Percentiles rank a stretch among this genome's conserved stretches.
These are phyloP conservation scores for Akabosia matsudoensis DNA, from an alignment of 1,140 invertebrate species.

Conservation along the genomic window DNA sequence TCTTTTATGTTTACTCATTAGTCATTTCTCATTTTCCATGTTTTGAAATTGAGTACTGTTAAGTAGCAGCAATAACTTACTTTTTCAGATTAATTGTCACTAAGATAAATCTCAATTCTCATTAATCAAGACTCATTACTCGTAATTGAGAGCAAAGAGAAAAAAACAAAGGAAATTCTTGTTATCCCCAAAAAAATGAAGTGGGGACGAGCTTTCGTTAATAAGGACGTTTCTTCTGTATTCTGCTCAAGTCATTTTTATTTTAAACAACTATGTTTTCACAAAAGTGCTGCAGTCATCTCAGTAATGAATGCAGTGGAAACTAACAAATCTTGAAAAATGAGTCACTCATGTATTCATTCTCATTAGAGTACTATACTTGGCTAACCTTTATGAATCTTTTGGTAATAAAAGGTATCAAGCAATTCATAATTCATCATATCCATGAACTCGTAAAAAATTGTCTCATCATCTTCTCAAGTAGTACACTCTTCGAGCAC, in stretches of 20 bases:
- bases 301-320: neutral
- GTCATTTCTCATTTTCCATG: too few species aligned
- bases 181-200: neutral
- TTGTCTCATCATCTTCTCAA: too few species aligned
- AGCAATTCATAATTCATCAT: neutral
- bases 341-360: neutral
- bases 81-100: neutral
- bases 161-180: conserved; percentile 1
- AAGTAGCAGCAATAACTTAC: neutral
- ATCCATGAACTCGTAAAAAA: neutral
- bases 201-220: neutral
- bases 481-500: too few species aligned
- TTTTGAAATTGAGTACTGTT: too few species aligned
- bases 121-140: conserved; percentile 18
- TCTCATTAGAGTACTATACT: neutral
- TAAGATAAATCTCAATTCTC: neutral
- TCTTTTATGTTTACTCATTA: neutral
- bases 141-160: neutral
- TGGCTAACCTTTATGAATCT: neutral
- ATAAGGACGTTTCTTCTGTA: too few species aligned
- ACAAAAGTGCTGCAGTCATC: neutral
- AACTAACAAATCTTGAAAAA: neutral
- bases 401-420: too few species aligned
- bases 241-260: too few species aligned
- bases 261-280: neutral